Evolutionary conservation across 1,140 invertebrate genomes (phyloP).

Genomic region (Alviniconcha marisindica): DNA sequence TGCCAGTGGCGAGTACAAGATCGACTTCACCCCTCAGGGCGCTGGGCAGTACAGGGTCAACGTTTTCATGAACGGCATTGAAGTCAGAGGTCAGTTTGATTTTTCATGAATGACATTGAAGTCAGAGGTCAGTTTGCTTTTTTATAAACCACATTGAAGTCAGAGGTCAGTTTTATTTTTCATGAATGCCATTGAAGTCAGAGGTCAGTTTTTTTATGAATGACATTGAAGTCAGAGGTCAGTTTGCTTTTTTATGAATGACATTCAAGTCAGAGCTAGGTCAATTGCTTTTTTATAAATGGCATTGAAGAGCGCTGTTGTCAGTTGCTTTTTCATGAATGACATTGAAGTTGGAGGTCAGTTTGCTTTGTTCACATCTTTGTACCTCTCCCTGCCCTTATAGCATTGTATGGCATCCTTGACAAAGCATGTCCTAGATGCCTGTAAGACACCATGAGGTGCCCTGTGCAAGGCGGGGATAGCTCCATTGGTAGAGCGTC

Average conservation of each 20-base stretch:
- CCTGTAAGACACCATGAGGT: too few species aligned
- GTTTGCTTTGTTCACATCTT: conserved; percentile 79
- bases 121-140: conserved; percentile 88
- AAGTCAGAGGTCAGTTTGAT: conserved; percentile 88
- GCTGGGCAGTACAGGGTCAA: conserved; percentile 95
- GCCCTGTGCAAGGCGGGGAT: too few species aligned
- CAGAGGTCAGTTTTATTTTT: conserved; percentile 88
- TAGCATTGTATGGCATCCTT: too few species aligned
- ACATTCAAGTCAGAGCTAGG: conserved; percentile 94
- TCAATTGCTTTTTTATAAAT: conserved; percentile 87
- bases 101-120: conserved; percentile 96
- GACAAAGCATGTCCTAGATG: too few species aligned
- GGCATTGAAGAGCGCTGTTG: conserved; percentile 94
- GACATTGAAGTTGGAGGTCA: conserved; percentile 95
- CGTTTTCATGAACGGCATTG: conserved; percentile 95
- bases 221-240: conserved; percentile 95
- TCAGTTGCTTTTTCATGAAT: conserved; percentile 86
- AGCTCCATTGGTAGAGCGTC: too few species aligned
- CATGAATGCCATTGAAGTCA: conserved; percentile 97
- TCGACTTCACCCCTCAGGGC: conserved; percentile 92
- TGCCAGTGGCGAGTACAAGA: conserved; percentile 87
- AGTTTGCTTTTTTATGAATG: conserved; percentile 90
- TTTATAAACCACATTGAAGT: conserved; percentile 97
- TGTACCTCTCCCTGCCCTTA: too few species aligned
- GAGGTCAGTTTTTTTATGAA: conserved; percentile 91